Base-by-base conservation (phyloP, 2,888 invertebrate species). In the Melanotus villosus region DNA sequence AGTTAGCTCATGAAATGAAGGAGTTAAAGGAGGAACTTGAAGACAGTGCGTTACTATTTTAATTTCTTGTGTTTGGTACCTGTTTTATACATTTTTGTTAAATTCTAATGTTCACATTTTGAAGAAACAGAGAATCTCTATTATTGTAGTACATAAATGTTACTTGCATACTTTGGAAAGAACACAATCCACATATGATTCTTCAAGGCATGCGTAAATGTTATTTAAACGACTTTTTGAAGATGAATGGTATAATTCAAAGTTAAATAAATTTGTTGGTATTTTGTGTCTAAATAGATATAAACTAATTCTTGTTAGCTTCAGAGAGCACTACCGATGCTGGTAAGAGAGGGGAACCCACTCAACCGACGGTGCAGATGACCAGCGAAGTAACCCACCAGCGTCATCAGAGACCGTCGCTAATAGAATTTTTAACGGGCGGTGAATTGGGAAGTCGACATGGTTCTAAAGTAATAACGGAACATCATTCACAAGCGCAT, bases 21-120 rank as follows among this genome's bases (percentile, higher is more conserved):
- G 91, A 92, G 70, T 87, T 98, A 76, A 91, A 96, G 75, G 97
- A 97, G 70, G 94, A 97, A 79, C 88, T 97, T 58, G 94, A 95
- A 85, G 89, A 91, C 81, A 86, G 91, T 84, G 87, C 78, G 80
- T 80, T 63, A 52, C 32, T 10, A 18, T 32, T 30, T 19, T 26
- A 47, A 21, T 47, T 21, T 23, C 10, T 12, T 23, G n/a, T 19
- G 7, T 47, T 1, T 1, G 19, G 23, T n/a, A n/a, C n/a, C n/a
- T n/a, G n/a, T n/a, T n/a, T n/a, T n/a, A n/a, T n/a, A n/a, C n/a
- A n/a, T n/a, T n/a, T n/a, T n/a, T n/a, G n/a, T n/a, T n/a, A n/a
- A n/a, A n/a, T n/a, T n/a, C n/a, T n/a, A n/a, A n/a, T n/a, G n/a
- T n/a, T n/a, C n/a, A n/a, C n/a, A n/a, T n/a, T n/a, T n/a, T n/a